These are phyloP conservation scores for Petrophora chlorosata DNA, from an alignment of 2,888 invertebrate species.

Conservation along the genomic window DNA sequence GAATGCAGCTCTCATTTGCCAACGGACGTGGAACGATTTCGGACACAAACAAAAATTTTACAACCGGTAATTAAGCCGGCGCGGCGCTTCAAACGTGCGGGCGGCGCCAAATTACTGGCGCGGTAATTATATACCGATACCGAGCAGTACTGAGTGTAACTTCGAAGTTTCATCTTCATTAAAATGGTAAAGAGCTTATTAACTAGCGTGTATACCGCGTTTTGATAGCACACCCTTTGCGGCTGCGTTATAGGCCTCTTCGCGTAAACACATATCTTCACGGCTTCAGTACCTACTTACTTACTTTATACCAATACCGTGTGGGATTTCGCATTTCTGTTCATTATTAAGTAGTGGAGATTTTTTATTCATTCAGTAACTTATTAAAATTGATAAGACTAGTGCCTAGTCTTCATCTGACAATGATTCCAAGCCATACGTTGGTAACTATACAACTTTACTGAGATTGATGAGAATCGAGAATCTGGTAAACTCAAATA, in stretches of 20 bases:
- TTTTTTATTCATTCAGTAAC: too few species aligned
- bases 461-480: too few species aligned
- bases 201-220: slow-evolving; percentile 42
- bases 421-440: too few species aligned
- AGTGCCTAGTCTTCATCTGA: too few species aligned
- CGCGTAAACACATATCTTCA: slow-evolving; percentile 35
- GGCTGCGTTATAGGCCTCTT: slow-evolving; percentile 40
- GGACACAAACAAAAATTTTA: slow-evolving; percentile 63
- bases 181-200: slow-evolving; percentile 44
- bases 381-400: too few species aligned
- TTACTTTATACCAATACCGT: too few species aligned
- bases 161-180: slow-evolving; percentile 53
- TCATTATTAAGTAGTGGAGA: too few species aligned
- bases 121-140: slow-evolving; percentile 48
- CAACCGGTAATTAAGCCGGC: slow-evolving; percentile 55
- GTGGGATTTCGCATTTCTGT: too few species aligned
- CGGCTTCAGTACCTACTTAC: too few species aligned
- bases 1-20: slow-evolving; percentile 52
- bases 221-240: slow-evolving; percentile 45
- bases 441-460: too few species aligned
- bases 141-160: slow-evolving; percentile 34
- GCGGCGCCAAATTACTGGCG: slow-evolving; percentile 44
- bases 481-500: too few species aligned
- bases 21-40: slow-evolving; percentile 52
- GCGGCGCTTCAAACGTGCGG: slow-evolving; percentile 39